These are phyloP conservation scores for Margaritifera margaritifera DNA, from an alignment of 2,888 invertebrate genomes.

Conservation along the genomic window DNA sequence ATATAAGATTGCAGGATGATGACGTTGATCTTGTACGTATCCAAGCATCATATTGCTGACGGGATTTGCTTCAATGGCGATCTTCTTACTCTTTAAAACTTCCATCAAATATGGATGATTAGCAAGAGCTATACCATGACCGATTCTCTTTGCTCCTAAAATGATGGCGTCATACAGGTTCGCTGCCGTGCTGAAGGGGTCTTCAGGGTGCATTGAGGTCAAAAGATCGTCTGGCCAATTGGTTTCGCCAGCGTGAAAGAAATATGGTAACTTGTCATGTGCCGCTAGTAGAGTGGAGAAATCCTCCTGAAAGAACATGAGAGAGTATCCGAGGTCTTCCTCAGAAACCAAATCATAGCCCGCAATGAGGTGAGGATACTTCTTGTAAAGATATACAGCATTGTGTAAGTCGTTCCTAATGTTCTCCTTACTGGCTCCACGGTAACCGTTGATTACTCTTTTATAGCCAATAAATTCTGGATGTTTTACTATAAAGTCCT, in stretches of 20 bases:
- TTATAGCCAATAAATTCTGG: conserved; percentile 34
- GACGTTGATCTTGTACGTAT: conserved; percentile 35
- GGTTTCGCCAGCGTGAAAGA: conserved; percentile 34
- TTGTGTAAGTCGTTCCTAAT: conserved; percentile 7
- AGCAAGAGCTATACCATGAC: conserved; percentile 33
- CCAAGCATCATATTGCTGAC: conserved; percentile 36
- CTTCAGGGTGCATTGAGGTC: conserved; percentile 24
- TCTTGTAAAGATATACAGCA: conserved; percentile 16
- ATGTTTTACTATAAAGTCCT: conserved; percentile 17
- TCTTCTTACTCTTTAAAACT: conserved; percentile 19
- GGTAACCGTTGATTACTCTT: conserved; percentile 21
- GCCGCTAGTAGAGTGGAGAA: conserved; percentile 12
- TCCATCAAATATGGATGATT: conserved; percentile 36
- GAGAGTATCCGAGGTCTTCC: conserved; percentile 33
- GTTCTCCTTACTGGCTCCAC: conserved; percentile 1
- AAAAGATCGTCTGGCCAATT: conserved; percentile 37
- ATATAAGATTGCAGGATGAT: conserved; percentile 35
- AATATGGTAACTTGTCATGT: conserved; percentile 19
- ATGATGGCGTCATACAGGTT: conserved; percentile 34
- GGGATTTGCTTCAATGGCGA: conserved; percentile 35
- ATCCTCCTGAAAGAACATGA: conserved; percentile 30
- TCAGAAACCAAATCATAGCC: conserved; percentile 34
- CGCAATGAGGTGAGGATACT: conserved; percentile 23
- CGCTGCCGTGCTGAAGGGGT: conserved; percentile 25
- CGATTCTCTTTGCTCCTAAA: conserved; percentile 31